phyloP scores from a whole-genome alignment of 2,888 invertebrate genomes.

The Seladonia tumulorum region DNA sequence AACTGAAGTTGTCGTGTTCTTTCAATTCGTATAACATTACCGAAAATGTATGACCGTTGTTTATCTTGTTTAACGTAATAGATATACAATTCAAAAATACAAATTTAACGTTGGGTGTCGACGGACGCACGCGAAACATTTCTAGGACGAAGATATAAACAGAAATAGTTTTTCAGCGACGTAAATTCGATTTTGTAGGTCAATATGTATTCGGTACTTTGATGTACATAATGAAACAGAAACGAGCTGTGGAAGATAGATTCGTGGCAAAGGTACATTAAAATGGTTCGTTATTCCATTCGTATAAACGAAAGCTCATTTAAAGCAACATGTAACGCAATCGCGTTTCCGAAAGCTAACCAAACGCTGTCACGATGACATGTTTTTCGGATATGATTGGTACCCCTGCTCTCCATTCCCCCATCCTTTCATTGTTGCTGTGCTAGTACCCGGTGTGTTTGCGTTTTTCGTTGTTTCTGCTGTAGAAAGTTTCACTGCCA shows the following conservation, averaged over 20 bases:
- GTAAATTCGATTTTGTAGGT: neutral
- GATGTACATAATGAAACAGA: neutral
- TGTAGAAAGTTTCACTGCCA: conserved; percentile 34
- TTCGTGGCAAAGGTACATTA: neutral
- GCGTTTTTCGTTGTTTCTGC: conserved; percentile 66
- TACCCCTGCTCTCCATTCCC: conserved; percentile 54
- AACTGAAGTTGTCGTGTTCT: neutral
- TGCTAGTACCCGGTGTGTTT: conserved; percentile 71
- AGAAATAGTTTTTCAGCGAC: neutral
- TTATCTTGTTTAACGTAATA: neutral
- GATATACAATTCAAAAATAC: neutral
- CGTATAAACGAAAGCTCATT: neutral
- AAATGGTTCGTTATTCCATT: neutral
- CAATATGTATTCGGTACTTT: neutral
- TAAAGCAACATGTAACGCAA: neutral
- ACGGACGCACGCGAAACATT: neutral
- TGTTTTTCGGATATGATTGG: conserved; percentile 51
- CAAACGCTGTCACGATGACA: conserved; percentile 53
- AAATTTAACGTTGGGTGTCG: neutral
- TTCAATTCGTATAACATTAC: neutral
- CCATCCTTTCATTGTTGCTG: conserved; percentile 69
- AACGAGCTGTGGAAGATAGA: neutral
- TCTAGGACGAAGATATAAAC: neutral
- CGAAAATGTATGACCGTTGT: neutral
- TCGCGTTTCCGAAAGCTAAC: conserved; percentile 25